Evolutionary conservation across 1,140 invertebrate species (phyloP), one percentile per base, ranked within the genome.

Genomic region (Heliconius hermathena): DNA sequence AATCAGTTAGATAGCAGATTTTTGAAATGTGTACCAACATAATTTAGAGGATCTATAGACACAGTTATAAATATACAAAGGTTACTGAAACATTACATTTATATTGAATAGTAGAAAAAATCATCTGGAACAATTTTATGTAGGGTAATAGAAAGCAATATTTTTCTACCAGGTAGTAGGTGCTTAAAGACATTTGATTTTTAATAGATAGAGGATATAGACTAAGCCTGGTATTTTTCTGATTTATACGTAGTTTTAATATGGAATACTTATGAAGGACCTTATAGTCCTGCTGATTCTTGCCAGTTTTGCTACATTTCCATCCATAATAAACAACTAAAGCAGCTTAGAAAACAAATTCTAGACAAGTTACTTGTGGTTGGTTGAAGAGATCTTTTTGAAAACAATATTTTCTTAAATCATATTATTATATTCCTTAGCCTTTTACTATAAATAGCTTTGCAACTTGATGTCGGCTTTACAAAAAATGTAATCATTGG

Each of bases 391-490:
- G 83, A 79, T 87, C 82, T 87, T 82, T 90, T 86, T 84, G 85
- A 46, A 85, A 85, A 89, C 87, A 80, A 89, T 92, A 92, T 94
- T 92, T 94, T 92, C 86, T 85, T 94, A 92, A 88, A 88, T 91
- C 80, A 89, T 90, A 90, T 91, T 89, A 90, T 92, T 89, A 89
- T 90, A 93, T 92, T 89, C 85, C 87, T 89, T 94, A 93, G 91
- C 88, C 89, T 89, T 90, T 90, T 92, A 90, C 85, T 88, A 89
- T 90, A 86, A 89, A 87, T 94, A 94, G 91, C 88, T 91, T 93
- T 90, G 90, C 93, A 90, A 90, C 89, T 91, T 91, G 90, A 93
- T 92, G 92, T 94, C 93, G 89, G 91, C 91, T 94, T 91, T 90
- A 91, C 90, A 91, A 93, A 94, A 79, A 92, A 92, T 93, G 89